Base-by-base conservation (phyloP, 2,888 invertebrate genomes). In the Capitulum mitella region DNA sequence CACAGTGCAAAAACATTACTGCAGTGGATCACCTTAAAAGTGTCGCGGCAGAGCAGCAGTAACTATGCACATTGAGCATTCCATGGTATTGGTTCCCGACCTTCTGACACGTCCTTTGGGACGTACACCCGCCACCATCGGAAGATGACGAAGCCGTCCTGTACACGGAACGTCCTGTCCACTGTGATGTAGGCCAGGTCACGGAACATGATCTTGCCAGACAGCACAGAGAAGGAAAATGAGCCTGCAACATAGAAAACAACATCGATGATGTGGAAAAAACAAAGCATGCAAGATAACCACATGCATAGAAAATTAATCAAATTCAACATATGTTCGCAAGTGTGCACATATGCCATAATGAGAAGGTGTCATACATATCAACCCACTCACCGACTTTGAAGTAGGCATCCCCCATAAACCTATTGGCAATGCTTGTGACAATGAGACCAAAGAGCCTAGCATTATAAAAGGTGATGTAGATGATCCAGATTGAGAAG, bases 121-220 rank as follows among this genome's bases (percentile, higher is more conserved):
- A 96, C 92, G 86, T 97, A 97, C 54, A 95, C 93, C 82, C 95
- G 89, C 98, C 98, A 99, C 95, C 97, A 99, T 78, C 97, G 90
- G 87, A 99, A 98, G 87, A 98, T 95, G 81, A 97, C 89, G 89
- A 96, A 97, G 2, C 98, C 98, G 88, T 98, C 98, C 86, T 97
- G 97, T 82, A 97, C 91, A 82, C 97, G 90, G 70, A 97, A 86
- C 51, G 95, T 93, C 86, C 93, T 97, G 88, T 99, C 98, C 84
- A 94, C 93, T 81, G 94, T 96, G 80, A 97, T 93, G 84, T 94
- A 97, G 79, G 94, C 92, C 83, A 98, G 91, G 87, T 98, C 97
- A 80, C 97, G 90, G 86, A 98, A 97, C 98, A 98, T 98, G 78
- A 99, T 92, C 88, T 98, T 98, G 5, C 99, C 99, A 79, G 97